Evolutionary conservation across 2,888 invertebrate species (phyloP).

Genomic region (Tipula vernalis): DNA sequence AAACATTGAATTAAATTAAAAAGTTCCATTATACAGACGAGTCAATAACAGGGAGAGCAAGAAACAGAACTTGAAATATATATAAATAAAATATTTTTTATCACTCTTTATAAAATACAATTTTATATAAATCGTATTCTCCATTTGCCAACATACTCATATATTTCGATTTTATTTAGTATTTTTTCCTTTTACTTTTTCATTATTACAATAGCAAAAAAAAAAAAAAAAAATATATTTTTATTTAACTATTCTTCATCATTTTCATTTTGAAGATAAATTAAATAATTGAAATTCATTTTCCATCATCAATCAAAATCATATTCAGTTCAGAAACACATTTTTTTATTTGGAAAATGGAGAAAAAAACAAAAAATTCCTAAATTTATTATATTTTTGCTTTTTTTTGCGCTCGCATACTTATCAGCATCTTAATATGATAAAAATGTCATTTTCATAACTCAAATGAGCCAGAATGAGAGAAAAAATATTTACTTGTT

Average conservation of each 20-base stretch:
- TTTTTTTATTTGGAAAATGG: background rate
- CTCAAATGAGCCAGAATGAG: background rate
- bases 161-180: background rate
- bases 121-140: background rate
- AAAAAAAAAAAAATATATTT: background rate
- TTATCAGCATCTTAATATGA: background rate
- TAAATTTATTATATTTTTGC: background rate
- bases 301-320: background rate
- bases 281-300: background rate
- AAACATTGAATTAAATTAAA: too few species aligned
- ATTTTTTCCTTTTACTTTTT: background rate
- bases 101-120: too few species aligned
- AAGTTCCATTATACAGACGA: too few species aligned
- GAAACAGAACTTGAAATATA: too few species aligned
- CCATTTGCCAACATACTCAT: background rate
- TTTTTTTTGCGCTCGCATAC: background rate
- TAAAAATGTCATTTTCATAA: background rate
- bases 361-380: background rate
- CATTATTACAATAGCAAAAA: too few species aligned
- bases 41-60: too few species aligned
- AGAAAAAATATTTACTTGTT: background rate
- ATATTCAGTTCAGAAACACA: background rate
- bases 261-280: background rate
- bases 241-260: background rate
- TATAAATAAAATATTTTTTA: too few species aligned